Evolutionary conservation across 2,888 invertebrate species (phyloP).

Genomic region (Eupeodes latifasciatus): DNA sequence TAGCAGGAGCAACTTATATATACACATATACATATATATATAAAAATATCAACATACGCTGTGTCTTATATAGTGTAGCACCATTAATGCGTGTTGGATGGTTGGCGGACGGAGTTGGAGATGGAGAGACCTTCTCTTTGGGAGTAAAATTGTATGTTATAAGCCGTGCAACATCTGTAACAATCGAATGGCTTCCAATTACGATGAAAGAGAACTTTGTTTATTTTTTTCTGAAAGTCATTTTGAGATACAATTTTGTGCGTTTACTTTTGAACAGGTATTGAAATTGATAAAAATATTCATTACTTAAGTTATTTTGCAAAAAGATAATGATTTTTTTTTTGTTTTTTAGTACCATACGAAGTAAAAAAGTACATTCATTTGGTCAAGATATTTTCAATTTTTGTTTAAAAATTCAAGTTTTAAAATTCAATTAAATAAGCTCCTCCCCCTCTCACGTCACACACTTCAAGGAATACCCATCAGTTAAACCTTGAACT

Average conservation of each 20-base stretch:
- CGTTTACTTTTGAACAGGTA: conserved; percentile 30
- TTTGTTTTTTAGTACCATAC: neutral
- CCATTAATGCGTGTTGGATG: conserved; percentile 70
- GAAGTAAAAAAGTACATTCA: neutral
- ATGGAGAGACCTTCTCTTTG: conserved; percentile 52
- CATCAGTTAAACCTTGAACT: no score
- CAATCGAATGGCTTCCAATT: conserved; percentile 69
- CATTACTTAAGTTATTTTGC: neutral
- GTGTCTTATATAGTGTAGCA: conserved; percentile 38
- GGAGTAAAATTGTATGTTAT: conserved; percentile 56
- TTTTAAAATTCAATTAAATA: no score
- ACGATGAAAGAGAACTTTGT: conserved; percentile 43
- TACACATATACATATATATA: neutral
- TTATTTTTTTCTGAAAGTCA: neutral
- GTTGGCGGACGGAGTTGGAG: conserved; percentile 1
- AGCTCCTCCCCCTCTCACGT: no score
- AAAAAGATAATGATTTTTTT: neutral
- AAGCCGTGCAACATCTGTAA: conserved; percentile 56
- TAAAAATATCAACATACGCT: neutral
- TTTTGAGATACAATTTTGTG: conserved; percentile 22
- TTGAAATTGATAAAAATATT: conserved; percentile 18
- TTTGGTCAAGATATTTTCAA: no score
- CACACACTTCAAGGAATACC: no score
- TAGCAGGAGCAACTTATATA: conserved; percentile 30
- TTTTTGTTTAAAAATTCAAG: no score